Evolutionary conservation across 2,888 invertebrate species (phyloP).

Genomic region (Prosopocoilus inquinatus): DNA sequence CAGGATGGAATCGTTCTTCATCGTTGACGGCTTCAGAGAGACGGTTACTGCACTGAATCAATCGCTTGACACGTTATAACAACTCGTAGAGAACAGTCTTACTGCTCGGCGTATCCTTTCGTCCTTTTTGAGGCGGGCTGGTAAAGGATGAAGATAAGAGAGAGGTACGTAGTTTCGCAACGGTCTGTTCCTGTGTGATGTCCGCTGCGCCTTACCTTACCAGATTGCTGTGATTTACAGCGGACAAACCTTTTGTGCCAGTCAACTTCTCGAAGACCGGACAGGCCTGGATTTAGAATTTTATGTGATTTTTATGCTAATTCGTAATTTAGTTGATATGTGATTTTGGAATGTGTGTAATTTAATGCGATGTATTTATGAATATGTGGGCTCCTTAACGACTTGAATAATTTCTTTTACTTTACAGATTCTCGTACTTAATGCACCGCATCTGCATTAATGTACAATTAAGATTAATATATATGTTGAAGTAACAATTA

Average conservation of each 20-base stretch:
- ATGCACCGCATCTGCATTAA: too few species aligned
- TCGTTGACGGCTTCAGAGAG: slow-evolving; percentile 28
- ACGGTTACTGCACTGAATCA: slow-evolving; percentile 32
- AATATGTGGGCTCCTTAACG: slow-evolving; percentile 19
- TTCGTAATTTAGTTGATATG: slow-evolving; percentile 43
- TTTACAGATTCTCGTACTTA: too few species aligned
- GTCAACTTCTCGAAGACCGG: slow-evolving; percentile 43
- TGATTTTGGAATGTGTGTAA: slow-evolving; percentile 33
- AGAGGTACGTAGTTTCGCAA: not conserved
- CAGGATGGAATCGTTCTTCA: slow-evolving; percentile 31
- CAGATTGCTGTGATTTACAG: slow-evolving; percentile 46
- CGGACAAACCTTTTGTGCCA: slow-evolving; percentile 49
- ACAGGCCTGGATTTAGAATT: slow-evolving; percentile 46
- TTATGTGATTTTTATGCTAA: slow-evolving; percentile 53
- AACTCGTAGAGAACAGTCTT: slow-evolving; percentile 16
- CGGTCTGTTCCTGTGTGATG: slow-evolving; percentile 23
- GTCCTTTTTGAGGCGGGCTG: not conserved
- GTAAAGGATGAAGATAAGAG: not conserved
- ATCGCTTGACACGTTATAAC: slow-evolving; percentile 30
- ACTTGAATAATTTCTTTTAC: slow-evolving; percentile 1
- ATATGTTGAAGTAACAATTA: too few species aligned
- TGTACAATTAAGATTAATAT: too few species aligned
- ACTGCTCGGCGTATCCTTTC: not conserved
- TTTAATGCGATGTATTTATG: slow-evolving; percentile 35
- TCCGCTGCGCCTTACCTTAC: slow-evolving; percentile 30